Percentiles rank a stretch among this genome's conserved stretches.
Conservation (phyloP, 2,797 vertebrate genomes). For the Chloroceryle inda region DNA sequence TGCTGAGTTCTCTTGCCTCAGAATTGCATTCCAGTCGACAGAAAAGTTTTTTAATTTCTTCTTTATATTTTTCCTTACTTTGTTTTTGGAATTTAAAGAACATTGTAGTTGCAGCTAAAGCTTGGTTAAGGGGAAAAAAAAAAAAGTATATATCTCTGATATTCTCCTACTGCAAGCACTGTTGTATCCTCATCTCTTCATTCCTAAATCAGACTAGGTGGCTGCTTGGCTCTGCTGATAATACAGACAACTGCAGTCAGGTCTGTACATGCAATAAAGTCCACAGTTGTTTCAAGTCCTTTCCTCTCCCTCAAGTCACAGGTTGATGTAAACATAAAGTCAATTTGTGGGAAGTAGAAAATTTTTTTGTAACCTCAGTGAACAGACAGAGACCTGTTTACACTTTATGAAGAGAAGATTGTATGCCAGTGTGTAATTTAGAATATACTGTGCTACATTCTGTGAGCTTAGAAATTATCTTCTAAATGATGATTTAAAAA, state of each 20-base stretch:
- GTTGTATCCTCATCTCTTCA: background rate
- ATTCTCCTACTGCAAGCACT: background rate
- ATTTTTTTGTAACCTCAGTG: background rate
- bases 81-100: background rate
- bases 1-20: background rate
- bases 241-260: background rate
- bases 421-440: background rate
- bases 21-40: background rate
- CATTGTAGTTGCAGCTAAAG: background rate
- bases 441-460: background rate
- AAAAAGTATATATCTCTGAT: background rate
- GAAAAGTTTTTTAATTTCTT: background rate
- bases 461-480: background rate
- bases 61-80: background rate
- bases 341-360: background rate
- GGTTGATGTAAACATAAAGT: background rate
- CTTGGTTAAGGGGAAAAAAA: rapidly evolving
- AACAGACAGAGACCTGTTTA: background rate
- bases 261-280: background rate
- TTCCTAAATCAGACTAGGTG: background rate
- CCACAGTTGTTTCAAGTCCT: background rate
- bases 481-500: background rate
- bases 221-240: background rate
- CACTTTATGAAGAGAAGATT: background rate
- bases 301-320: background rate